phyloP scores from a whole-genome alignment of 1,140 invertebrate species.

The Himalopsyche phryganea region DNA sequence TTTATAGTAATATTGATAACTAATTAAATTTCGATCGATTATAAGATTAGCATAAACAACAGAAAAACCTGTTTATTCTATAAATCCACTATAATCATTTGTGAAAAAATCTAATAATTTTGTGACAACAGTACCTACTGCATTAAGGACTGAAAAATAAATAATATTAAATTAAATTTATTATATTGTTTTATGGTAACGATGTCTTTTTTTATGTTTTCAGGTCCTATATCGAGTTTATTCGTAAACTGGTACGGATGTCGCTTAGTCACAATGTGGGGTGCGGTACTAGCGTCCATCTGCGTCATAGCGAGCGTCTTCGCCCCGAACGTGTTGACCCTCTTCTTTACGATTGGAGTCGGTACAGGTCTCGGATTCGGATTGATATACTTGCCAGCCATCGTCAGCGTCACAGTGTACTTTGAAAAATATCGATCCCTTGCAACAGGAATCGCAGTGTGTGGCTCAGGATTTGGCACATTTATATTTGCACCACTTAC shows the following conservation, averaged over 20 bases:
- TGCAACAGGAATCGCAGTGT: conserved; percentile 89
- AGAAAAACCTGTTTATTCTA: too few species aligned
- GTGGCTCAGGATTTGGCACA: conserved; percentile 86
- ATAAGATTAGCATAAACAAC: too few species aligned
- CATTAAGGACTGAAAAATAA: too few species aligned
- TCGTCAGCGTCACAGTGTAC: conserved; percentile 91
- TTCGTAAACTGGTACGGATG: conserved; percentile 94
- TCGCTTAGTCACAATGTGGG: conserved; percentile 80
- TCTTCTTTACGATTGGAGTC: conserved; percentile 86
- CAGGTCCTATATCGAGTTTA: conserved; percentile 88
- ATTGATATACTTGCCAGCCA: conserved; percentile 90
- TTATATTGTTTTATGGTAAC: too few species aligned
- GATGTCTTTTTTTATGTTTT: conserved; percentile 36
- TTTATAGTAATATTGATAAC: too few species aligned
- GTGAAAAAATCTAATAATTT: too few species aligned
- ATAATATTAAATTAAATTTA: too few species aligned
- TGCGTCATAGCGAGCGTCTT: conserved; percentile 75
- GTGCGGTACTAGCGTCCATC: conserved; percentile 71
- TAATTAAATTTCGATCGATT: too few species aligned
- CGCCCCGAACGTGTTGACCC: conserved; percentile 70
- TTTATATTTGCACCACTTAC: conserved; percentile 79
- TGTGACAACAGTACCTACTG: too few species aligned
- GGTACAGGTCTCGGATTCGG: conserved; percentile 89
- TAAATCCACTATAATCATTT: too few species aligned
- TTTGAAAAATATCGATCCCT: conserved; percentile 88